These are phyloP conservation scores for Zapus hudsonius DNA, from an alignment of 2,113 vertebrate species.

Conservation along the genomic window DNA sequence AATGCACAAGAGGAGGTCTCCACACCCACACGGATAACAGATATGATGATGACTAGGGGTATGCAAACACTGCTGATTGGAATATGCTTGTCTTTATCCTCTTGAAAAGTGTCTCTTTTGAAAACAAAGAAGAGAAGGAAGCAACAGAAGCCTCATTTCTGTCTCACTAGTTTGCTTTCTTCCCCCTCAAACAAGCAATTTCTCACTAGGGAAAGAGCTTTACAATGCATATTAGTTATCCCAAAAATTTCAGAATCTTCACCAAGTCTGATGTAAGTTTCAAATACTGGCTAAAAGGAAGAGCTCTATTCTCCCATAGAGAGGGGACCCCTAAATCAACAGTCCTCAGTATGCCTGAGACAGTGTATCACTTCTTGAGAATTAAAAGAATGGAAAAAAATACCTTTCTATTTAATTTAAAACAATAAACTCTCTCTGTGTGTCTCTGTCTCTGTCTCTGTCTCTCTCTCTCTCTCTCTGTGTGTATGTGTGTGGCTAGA, in stretches of 20 bases:
- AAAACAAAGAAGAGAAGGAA: background rate
- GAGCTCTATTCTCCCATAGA: slow-evolving; percentile 8
- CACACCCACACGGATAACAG: background rate
- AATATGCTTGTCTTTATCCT: background rate
- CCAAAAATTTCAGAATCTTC: background rate
- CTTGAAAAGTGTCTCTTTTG: background rate
- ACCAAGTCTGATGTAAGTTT: slow-evolving; percentile 3
- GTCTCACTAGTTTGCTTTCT: background rate
- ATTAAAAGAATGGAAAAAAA: slow-evolving; percentile 36
- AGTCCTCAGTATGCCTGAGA: background rate
- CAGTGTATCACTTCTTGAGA: background rate
- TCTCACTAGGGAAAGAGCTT: background rate
- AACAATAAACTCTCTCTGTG: background rate
- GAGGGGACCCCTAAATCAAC: background rate
- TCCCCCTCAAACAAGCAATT: background rate
- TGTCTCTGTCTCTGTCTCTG: no score
- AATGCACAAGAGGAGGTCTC: background rate
- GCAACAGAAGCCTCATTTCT: background rate
- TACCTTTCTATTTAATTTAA: background rate
- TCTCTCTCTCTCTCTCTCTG: no score
- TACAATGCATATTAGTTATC: slow-evolving; percentile 26
- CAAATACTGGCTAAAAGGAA: slow-evolving; percentile 15
- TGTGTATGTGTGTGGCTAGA: no score
- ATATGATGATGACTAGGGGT: background rate
- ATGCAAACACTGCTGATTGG: background rate